Evolutionary conservation across 1,140 invertebrate genomes (phyloP), one percentile per base, ranked within the genome.

Genomic region (Calycopis cecrops): DNA sequence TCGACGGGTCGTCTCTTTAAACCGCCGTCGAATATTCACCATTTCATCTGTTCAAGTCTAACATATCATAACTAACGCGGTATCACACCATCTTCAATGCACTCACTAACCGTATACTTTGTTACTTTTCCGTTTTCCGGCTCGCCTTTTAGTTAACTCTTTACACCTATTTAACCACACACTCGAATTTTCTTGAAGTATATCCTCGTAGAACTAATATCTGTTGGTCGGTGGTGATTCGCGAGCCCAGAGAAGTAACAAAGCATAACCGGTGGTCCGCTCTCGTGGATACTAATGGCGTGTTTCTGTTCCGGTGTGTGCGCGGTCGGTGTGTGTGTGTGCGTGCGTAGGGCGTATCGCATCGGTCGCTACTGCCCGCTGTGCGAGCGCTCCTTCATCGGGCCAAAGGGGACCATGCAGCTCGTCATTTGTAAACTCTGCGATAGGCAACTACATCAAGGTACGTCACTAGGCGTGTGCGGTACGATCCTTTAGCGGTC

Each of bases 361-460:
- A 87, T 88, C 73, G 87, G 87, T 75, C 87, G 87, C 77, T 88
- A 87, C 86, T 88, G 87, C 76, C 85, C 87, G 66, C 76, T 87
- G 67, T 88, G 87, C 76, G 87, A 88, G 64, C 82, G 84, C 69
- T 88, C 85, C 70, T 88, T 88, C 82, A 83, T 88, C 79, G 87
- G 87, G 63, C 85, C 85, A 65, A 88, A 88, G 79, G 87, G 87
- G 71, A 87, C 85, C 59, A 84, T 88, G 85, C 83, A 87, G 77
- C 85, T 88, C 75, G 85, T 88, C 81, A 88, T 88, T 72, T 88
- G 87, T 83, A 87, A 86, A 62, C 81, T 87, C 71, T 88, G 87
- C 79, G 85, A 88, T 86, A 84, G 85, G 78, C 83, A 87, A 75
- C 85, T 84, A 62, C 87, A 88, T 77, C 86, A 88, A 87, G 85